These are phyloP conservation scores for Tigriopus californicus DNA, from an alignment of 2,888 invertebrate species.

Conservation along the genomic window DNA sequence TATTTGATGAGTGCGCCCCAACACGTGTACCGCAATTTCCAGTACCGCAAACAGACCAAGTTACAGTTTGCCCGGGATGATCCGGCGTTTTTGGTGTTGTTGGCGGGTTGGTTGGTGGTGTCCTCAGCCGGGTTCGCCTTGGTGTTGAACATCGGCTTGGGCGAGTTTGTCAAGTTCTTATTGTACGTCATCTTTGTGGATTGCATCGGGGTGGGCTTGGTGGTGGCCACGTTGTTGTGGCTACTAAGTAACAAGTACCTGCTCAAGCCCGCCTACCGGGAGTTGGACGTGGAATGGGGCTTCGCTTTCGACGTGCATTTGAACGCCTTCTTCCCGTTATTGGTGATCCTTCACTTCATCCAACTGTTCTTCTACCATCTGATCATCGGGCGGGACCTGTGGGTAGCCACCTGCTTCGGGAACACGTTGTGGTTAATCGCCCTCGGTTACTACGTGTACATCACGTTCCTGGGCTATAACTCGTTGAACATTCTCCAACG, in stretches of 20 bases:
- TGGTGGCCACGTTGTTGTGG: conserved; percentile 78
- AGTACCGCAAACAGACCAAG: conserved; percentile 95
- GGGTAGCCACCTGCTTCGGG: conserved; percentile 61
- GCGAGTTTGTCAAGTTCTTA: conserved; percentile 57
- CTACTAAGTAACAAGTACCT: conserved; percentile 60
- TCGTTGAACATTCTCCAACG: conserved; percentile 70
- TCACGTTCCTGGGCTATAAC: conserved; percentile 80
- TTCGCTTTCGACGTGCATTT: conserved; percentile 96
- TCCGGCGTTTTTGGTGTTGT: conserved; percentile 85
- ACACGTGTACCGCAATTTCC: conserved; percentile 90
- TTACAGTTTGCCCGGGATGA: conserved; percentile 97
- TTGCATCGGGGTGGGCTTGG: conserved; percentile 67
- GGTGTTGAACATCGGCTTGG: conserved; percentile 46
- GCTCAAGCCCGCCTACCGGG: conserved; percentile 38
- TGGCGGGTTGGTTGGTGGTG: conserved; percentile 58
- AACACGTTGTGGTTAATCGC: conserved; percentile 87
- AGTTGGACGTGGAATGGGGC: conserved; percentile 86
- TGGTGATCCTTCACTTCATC: conserved; percentile 77
- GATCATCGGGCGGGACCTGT: conserved; percentile 36
- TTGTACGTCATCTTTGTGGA: conserved; percentile 84
- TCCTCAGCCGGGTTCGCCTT: conserved; percentile 46
- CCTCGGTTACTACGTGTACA: conserved; percentile 78
- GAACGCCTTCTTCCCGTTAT: conserved; percentile 92
- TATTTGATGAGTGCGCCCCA: conserved; percentile 84
- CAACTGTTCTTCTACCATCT: conserved; percentile 65